Base-by-base conservation (phyloP, 2,797 vertebrate genomes). In the Chromobotia macracanthus region DNA sequence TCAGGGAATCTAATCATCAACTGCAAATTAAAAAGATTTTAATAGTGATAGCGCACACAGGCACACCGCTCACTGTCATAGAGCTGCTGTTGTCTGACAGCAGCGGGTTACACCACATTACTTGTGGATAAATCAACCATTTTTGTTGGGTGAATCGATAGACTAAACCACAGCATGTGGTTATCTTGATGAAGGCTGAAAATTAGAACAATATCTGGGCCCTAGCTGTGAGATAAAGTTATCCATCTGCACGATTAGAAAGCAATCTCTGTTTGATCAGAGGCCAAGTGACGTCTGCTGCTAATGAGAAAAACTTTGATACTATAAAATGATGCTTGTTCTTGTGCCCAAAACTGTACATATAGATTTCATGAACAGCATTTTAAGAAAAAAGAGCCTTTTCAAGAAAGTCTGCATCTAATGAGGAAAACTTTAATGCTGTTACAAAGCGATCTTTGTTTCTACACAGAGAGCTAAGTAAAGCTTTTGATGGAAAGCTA, bases 181-280 rank as follows among this genome's bases (percentile, higher is more conserved):
- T 85, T 86, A 89, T 89, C 86, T 89, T 87, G 83, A 87, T 87
- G 56, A 68, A 77, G 80, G 72, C 84, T 83, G 83, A 82, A 78
- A 70, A 86, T 85, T 83, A 81, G 82, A 91, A 86, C 87, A 89
- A 90, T 89, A 91, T 91, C 86, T 66, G 80, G 86, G 73, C 77
- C 80, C 87, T 61, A 61, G 25, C 58, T 78, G 77, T 50, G 84
- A 90, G 89, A 91, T 90, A 88, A 89, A 89, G 74, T 88, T 90
- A 92, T 92, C 90, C 87, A 86, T 88, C 81, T 80, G 68, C 87
- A 79, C 28, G 80, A 90, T 93, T 91, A 87, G 84, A 87, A 83
- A 72, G 75, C 84, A 89, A 91, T 90, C 87, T 86, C 3, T 70
- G 85, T 63, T 88, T 88, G 61, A 87, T 90, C 88, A 80, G 41